Base-by-base conservation (phyloP, 1,140 invertebrate genomes). In the Meloidogyne hapla region DNA sequence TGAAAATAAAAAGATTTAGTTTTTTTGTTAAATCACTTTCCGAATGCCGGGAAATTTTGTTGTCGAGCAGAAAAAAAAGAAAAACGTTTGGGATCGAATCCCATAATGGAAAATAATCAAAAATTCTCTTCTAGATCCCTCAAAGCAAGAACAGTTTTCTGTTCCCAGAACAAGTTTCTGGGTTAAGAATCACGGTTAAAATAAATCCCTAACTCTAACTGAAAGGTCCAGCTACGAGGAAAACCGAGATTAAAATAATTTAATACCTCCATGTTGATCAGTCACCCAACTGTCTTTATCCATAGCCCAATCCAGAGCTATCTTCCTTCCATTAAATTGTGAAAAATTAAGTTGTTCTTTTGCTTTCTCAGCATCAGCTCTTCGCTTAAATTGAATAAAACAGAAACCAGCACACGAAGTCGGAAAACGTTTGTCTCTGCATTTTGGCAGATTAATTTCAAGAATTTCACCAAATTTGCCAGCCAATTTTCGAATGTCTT, bases 321-420 rank as follows among this genome's bases (percentile, higher is more conserved):
- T 69, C 65, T 84, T 84, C 6, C 81, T 74, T 10, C 78, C 78
- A 33, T 84, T 83, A 15, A 83, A 80, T n/a, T 84, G 4, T 0
- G 74, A 66, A 28, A 83, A 82, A 45, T 83, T 83, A 25, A 83
- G 56, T n/a, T 76, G 10, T 40, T 80, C 65, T 38, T 62, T 71
- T 5, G 81, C 81, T 9, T 77, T 68, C 26, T 69, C 69, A n/a
- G 81, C 81, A 25, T 70, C 64, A 9, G 74, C 63, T 42, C 78
- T 74, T 26, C 63, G 23, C 1, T 42, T 63, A 65, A 69, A 83
- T 61, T 83, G 83, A 23, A 83, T 63, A 63, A 83, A 83, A 28
- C 74, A 84, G 65, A 84, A 83, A 1, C 81, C 81, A 25, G 83
- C 81, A 69, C 79, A 83, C 2, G 83, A 83, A 48, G 84, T 78